Base-by-base conservation (phyloP, 2,888 invertebrate species). In the Agriopis leucophaearia region DNA sequence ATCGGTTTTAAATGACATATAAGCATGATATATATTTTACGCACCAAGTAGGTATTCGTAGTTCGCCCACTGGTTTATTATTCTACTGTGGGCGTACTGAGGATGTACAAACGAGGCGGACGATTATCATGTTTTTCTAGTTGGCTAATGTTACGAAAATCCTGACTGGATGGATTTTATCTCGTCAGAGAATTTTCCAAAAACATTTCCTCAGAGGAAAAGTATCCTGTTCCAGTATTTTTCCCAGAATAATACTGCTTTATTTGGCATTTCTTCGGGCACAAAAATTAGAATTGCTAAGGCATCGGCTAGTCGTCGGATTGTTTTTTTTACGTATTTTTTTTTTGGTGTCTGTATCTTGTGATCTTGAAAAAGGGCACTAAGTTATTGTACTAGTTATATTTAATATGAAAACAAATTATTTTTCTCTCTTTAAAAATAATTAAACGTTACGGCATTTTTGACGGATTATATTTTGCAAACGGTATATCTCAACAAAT, bases 81-180 rank as follows among this genome's bases (percentile, higher is more conserved):
- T 55, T 55, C 7, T 6, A 8, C 55, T 55, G 55, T 55, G 42
- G 18, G 12, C 12, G 15, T 8, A 54, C 18, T 40, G 42, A 55
- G 42, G 42, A 55, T 40, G 55, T 55, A 40, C 55, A 16, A 55
- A 55, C 18, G 42, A 55, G 40, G 1, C 10, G 12, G 16, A 54
- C 18, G 18, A 55, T 55, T 55, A 55, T 55, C 55, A 15, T 61
- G 52, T 61, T 50, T 61, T 61, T 61, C 42, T 61, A 61, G 42
- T 12, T n/a, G 27, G 35, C 35, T 61, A 44, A 51, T 61, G 61
- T 52, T 60, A 16, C 16, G 44, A 18, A 52, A 45, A 52, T 61
- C 61, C 61, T 51, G 44, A 52, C 61, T 52, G 27, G 61, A 35
- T 36, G 36, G 50, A 59, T 38, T 36, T 52, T 38, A 15, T 15